Evolutionary conservation across 35 echinoderm and acorn worm species (phyloP).

Genomic region (Amphiura filiformis): DNA sequence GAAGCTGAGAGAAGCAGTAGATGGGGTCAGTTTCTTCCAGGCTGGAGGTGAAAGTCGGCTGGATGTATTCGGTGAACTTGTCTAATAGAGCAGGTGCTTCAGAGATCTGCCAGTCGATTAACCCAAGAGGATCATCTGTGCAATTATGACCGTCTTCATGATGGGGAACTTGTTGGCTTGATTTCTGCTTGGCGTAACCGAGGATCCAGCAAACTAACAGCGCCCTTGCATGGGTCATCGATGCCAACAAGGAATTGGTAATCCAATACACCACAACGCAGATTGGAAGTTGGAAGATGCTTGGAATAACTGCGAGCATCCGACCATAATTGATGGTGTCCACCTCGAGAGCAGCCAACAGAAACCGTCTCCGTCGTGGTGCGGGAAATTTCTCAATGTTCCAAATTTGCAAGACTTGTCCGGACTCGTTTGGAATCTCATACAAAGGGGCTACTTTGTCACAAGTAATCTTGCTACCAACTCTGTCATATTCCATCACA

Average conservation of each 20-base stretch:
- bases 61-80: neutral
- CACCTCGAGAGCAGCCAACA: neutral
- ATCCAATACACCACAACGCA: slow-evolving; percentile 31
- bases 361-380: neutral
- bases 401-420: neutral
- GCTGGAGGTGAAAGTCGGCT: slow-evolving; percentile 16
- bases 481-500: neutral
- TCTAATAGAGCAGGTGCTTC: slow-evolving; percentile 27
- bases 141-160: neutral
- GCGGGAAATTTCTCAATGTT: neutral
- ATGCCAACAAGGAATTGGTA: slow-evolving; percentile 3
- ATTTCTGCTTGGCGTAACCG: neutral
- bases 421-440: neutral
- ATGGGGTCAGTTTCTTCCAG: slow-evolving; percentile 5
- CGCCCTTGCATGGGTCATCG: slow-evolving; percentile 2
- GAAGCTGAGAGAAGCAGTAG: slow-evolving; percentile 42
- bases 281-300: slow-evolving; percentile 29
- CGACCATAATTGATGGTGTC: neutral
- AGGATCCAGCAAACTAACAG: slow-evolving; percentile 43
- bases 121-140: neutral
- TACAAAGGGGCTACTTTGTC: neutral
- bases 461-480: neutral
- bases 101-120: neutral
- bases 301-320: slow-evolving; percentile 11
- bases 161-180: slow-evolving; percentile 20